Evolutionary conservation across 2,888 invertebrate genomes (phyloP).

Genomic region (Oscheius sp.): DNA sequence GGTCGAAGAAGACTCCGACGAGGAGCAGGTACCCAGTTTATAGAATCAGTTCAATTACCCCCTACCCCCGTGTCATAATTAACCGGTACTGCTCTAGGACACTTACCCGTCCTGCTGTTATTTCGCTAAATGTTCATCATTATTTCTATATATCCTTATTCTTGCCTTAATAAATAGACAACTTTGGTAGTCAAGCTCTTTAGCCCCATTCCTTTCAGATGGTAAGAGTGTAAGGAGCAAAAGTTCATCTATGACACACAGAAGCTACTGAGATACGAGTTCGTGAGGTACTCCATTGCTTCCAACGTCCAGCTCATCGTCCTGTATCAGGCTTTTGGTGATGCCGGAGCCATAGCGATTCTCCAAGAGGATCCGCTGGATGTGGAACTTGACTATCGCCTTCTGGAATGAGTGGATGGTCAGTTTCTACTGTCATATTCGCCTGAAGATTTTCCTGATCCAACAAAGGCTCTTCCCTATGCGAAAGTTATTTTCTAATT

Average conservation of each 20-base stretch:
- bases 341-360: slow-evolving; percentile 50
- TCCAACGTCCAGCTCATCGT: slow-evolving; percentile 12
- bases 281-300: slow-evolving; percentile 19
- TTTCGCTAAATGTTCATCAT: slow-evolving; percentile 2
- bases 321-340: slow-evolving; percentile 1
- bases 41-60: no score
- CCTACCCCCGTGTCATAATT: no score
- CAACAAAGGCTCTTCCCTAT: no score
- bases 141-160: neutral
- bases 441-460: no score
- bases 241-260: slow-evolving; percentile 17
- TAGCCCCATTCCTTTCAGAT: neutral
- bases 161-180: neutral
- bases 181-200: neutral
- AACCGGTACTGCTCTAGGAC: no score
- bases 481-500: no score
- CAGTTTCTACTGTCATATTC: neutral
- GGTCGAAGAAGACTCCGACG: no score
- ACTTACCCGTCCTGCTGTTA: neutral
- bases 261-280: slow-evolving; percentile 19
- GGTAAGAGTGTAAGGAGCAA: neutral
- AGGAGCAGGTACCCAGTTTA: no score
- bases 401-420: slow-evolving; percentile 54
- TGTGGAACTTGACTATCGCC: slow-evolving; percentile 63
- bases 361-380: slow-evolving; percentile 65